Percentiles rank a stretch among this genome's conserved stretches.
Evolutionary conservation across 1,140 invertebrate species (phyloP).

Genomic region (Achatina immaculata): DNA sequence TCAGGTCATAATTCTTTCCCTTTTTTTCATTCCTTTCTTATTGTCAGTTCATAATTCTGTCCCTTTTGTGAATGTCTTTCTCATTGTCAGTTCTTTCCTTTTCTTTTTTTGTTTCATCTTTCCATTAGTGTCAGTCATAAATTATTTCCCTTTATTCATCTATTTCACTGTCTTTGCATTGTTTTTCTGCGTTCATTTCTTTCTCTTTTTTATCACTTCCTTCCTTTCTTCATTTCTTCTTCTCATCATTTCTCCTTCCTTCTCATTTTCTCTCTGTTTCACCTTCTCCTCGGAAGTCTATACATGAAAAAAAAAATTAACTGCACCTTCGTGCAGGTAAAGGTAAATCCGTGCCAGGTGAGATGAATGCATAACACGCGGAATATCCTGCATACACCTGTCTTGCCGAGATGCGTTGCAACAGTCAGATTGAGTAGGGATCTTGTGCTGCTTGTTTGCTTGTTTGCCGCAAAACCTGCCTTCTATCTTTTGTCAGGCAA

Average conservation of each 20-base stretch:
- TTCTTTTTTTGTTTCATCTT: not conserved
- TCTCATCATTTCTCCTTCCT: slow-evolving; percentile 6
- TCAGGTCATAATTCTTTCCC: too few relatives aligned
- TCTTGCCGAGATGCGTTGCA: too few relatives aligned
- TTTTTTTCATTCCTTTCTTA: not conserved
- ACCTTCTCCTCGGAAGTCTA: not conserved
- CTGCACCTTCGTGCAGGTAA: not conserved
- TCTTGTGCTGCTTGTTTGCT: too few relatives aligned
- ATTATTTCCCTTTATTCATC: slow-evolving; percentile 17
- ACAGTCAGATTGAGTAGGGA: too few relatives aligned
- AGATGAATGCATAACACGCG: too few relatives aligned
- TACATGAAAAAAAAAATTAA: not conserved
- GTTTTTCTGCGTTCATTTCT: not conserved
- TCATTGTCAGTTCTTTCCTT: not conserved
- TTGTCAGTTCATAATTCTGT: not conserved
- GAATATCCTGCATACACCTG: too few relatives aligned
- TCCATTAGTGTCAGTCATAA: not conserved
- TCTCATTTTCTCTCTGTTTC: slow-evolving; percentile 19
- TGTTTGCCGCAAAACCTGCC: too few relatives aligned
- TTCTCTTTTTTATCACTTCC: slow-evolving; percentile 5
- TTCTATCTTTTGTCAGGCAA: too few relatives aligned
- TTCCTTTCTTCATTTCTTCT: not conserved
- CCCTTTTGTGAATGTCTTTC: not conserved
- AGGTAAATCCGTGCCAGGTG: too few relatives aligned
- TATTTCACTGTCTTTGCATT: slow-evolving; percentile 15